These are phyloP conservation scores for Leptinotarsa texana DNA, from an alignment of 1,140 invertebrate species.

Conservation along the genomic window DNA sequence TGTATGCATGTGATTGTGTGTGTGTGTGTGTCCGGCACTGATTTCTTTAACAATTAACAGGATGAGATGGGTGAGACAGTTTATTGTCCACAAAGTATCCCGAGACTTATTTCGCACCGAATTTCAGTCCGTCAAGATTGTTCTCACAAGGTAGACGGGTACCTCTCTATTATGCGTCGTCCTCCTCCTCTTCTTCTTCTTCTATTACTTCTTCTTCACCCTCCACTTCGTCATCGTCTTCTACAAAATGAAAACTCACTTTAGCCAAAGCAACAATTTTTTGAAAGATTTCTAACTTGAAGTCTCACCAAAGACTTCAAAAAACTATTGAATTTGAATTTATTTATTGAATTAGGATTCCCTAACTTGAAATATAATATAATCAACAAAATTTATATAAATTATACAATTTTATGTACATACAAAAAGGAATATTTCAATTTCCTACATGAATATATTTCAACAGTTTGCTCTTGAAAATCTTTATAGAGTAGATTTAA, in stretches of 20 bases:
- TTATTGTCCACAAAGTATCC: constrained; percentile 49
- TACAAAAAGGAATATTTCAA: too few relatives aligned
- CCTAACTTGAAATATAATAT: too few relatives aligned
- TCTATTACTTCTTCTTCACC: constrained; percentile 51
- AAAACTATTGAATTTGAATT: not conserved
- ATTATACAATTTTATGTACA: too few relatives aligned
- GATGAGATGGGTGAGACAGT: not conserved
- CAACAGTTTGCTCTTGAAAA: too few relatives aligned
- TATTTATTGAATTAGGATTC: too few relatives aligned
- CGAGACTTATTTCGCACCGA: constrained; percentile 47
- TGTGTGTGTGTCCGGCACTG: not conserved
- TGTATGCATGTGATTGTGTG: not conserved
- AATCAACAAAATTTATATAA: too few relatives aligned
- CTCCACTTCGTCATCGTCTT: constrained; percentile 54
- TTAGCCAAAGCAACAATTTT: too few relatives aligned
- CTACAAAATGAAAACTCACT: constrained; percentile 42
- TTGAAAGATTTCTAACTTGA: too few relatives aligned
- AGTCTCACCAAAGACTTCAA: too few relatives aligned
- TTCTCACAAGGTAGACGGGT: constrained; percentile 41
- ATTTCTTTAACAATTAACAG: constrained; percentile 2
- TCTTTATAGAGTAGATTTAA: too few relatives aligned
- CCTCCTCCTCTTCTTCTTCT: constrained; percentile 52
- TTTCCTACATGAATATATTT: too few relatives aligned
- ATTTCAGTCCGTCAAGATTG: constrained; percentile 48
- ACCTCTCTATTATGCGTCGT: constrained; percentile 54